A percentile compares a stretch with the other conserved stretches of the same genome.
Conservation (phyloP, 2,113 vertebrate genomes). For the Pionites leucogaster region DNA sequence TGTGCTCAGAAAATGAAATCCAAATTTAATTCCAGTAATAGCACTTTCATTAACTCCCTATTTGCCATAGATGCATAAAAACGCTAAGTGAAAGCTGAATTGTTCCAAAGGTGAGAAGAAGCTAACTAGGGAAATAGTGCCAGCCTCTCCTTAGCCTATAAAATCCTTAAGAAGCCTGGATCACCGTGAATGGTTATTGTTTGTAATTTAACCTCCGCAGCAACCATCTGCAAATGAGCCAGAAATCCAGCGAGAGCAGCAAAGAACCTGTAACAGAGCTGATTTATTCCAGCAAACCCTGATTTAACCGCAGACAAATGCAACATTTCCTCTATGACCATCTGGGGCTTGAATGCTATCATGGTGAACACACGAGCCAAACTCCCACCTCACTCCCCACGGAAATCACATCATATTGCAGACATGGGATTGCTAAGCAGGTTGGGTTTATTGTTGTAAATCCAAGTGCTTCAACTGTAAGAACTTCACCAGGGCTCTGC, state of each 20-base stretch:
- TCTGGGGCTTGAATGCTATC: background rate
- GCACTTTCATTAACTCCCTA: constrained; percentile 1
- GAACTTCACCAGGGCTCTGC: background rate
- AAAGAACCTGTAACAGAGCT: constrained; percentile 6
- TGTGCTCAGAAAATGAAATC: constrained; percentile 32
- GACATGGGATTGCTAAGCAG: background rate
- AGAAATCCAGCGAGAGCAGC: background rate
- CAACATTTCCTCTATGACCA: background rate
- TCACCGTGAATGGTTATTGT: background rate
- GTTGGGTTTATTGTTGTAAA: background rate
- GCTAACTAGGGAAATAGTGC: background rate
- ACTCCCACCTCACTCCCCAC: background rate
- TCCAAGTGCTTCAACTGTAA: background rate
- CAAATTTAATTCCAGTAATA: constrained; percentile 35
- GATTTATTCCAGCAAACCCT: background rate
- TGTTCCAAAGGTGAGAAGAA: background rate
- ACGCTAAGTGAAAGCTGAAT: background rate
- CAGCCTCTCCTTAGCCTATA: background rate
- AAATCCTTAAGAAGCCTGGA: background rate
- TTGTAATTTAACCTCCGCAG: background rate
- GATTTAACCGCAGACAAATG: background rate
- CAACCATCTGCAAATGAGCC: background rate
- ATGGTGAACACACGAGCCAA: background rate
- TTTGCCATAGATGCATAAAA: constrained; percentile 8
- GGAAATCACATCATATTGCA: background rate